phyloP scores from a whole-genome alignment of 2,113 vertebrate genomes.

The Malurus alboscapulatus region DNA sequence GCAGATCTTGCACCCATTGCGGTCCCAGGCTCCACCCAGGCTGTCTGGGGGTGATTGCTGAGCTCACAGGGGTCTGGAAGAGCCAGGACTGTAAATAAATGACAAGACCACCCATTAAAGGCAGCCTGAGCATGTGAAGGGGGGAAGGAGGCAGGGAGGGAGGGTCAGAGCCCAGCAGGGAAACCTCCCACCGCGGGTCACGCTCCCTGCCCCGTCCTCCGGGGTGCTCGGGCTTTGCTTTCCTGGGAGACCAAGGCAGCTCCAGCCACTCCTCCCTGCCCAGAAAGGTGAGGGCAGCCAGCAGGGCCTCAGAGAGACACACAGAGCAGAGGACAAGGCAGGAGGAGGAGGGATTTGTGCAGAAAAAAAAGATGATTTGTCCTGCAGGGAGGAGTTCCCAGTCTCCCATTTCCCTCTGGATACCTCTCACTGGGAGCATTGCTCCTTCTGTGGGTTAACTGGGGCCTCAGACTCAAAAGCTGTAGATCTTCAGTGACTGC shows the following conservation, averaged over 20 bases:
- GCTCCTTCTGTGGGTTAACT: not conserved
- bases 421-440: not conserved
- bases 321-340: not conserved
- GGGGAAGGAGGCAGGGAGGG: not conserved
- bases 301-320: not conserved
- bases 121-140: not conserved
- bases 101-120: slow-evolving; percentile 32
- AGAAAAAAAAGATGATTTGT: not conserved
- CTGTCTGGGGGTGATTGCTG: not conserved
- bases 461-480: not conserved
- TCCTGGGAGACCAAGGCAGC: not conserved
- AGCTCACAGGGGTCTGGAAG: not conserved
- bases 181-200: slow-evolving; percentile 26
- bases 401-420: not conserved
- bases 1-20: not conserved
- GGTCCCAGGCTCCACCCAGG: not conserved
- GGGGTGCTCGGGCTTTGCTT: not conserved
- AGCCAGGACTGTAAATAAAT: slow-evolving; percentile 11
- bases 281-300: not conserved
- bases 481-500: not conserved
- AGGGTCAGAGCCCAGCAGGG: not conserved
- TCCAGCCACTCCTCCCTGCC: not conserved
- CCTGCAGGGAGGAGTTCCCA: not conserved
- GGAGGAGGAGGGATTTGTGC: not conserved
- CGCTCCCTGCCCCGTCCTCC: not conserved